These are phyloP conservation scores for Falco naumanni DNA, from an alignment of 2,797 vertebrate species.

Conservation along the genomic window DNA sequence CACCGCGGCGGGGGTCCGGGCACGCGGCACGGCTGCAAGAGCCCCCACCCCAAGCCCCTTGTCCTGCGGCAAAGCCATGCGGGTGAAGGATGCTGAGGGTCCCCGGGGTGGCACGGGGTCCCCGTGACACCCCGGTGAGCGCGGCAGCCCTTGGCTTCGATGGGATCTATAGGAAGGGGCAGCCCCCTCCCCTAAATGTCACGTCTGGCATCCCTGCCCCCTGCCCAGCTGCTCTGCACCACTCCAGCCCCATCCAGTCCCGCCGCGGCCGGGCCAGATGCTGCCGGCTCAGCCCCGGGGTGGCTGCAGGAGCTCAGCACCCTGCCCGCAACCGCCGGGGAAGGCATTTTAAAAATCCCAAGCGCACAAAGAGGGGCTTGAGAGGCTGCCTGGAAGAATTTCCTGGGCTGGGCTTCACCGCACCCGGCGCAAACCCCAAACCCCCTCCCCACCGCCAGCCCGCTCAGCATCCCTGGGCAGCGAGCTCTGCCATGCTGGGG, in stretches of 20 bases:
- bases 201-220: neutral
- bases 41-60: accelerated
- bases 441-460: neutral
- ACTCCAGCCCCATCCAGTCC: neutral
- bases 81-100: neutral
- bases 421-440: neutral
- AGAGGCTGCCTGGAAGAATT: constrained; percentile 58
- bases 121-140: accelerated
- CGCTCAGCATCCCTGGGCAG: neutral
- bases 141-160: accelerated
- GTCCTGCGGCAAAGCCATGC: accelerated
- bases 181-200: neutral
- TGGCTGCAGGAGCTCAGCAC: neutral
- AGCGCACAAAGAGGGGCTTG: constrained; percentile 59
- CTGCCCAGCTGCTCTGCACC: neutral
- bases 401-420: constrained; percentile 48
- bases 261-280: neutral
- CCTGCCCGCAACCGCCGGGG: neutral
- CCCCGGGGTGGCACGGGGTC: neutral
- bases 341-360: constrained; percentile 48
- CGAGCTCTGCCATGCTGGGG: accelerated
- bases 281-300: neutral
- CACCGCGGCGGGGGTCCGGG: neutral
- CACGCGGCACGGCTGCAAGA: neutral
- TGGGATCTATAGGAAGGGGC: neutral